Conservation (phyloP, 1,140 invertebrate genomes). For the Fopius arisanus region DNA sequence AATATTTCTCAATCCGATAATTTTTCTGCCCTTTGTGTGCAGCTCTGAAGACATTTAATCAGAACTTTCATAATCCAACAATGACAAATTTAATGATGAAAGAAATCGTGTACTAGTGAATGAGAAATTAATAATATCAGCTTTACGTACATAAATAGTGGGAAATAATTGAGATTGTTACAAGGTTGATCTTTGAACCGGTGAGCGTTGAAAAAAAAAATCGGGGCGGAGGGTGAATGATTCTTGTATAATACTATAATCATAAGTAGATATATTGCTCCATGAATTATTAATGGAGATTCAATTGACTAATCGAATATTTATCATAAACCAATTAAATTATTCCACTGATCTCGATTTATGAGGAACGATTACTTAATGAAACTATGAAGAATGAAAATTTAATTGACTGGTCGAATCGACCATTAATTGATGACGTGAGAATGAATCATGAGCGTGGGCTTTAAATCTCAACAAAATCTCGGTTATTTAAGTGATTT, state of each 20-base stretch:
- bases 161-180: constrained; percentile 30
- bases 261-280: constrained; percentile 6
- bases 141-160: constrained; percentile 22
- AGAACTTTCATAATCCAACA: constrained; percentile 20
- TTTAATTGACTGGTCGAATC: background rate
- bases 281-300: constrained; percentile 2
- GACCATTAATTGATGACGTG: constrained; percentile 10
- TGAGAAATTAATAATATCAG: constrained; percentile 36
- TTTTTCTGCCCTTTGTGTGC: background rate
- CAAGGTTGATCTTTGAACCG: constrained; percentile 28
- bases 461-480: constrained; percentile 7
- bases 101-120: constrained; percentile 29
- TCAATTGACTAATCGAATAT: constrained; percentile 6
- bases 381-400: constrained; percentile 5
- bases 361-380: background rate
- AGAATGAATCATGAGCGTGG: constrained; percentile 2
- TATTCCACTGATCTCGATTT: constrained; percentile 35
- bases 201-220: background rate
- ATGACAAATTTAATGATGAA: constrained; percentile 30
- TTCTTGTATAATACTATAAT: constrained; percentile 6
- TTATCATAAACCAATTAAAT: constrained; percentile 26
- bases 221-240: background rate
- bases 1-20: background rate
- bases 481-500: constrained; percentile 27
- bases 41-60: background rate